Percentiles rank a stretch among this genome's conserved stretches.
These are phyloP conservation scores for Sceliomorpha sp. DNA, from an alignment of 2,888 invertebrate species.

Conservation along the genomic window DNA sequence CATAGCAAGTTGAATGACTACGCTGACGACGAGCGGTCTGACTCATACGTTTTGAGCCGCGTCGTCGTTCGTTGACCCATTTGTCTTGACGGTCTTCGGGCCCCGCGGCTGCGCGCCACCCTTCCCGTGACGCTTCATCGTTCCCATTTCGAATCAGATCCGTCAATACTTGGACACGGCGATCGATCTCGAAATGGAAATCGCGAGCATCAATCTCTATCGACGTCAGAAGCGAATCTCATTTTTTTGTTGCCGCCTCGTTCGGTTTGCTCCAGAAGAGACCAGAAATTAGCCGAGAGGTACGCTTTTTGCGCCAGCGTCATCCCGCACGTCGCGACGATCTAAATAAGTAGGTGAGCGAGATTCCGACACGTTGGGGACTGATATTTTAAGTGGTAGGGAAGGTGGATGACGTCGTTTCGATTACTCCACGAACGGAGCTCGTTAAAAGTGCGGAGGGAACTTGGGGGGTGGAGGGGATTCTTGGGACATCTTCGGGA, in stretches of 20 bases:
- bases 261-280: no score
- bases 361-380: no score
- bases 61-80: conserved; percentile 60
- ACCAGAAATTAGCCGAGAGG: no score
- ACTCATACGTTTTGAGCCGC: conserved; percentile 49
- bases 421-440: no score
- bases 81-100: conserved; percentile 53
- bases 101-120: conserved; percentile 15
- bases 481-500: no score
- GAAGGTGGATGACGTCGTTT: no score
- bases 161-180: conserved; percentile 11
- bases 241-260: neutral
- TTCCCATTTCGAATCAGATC: conserved; percentile 22
- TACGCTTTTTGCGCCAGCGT: no score
- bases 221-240: neutral
- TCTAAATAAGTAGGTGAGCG: no score
- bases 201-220: neutral
- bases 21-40: conserved; percentile 39
- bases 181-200: conserved; percentile 3
- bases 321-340: no score
- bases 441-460: no score
- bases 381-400: no score
- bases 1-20: conserved; percentile 48
- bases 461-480: no score
- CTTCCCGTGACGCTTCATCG: conserved; percentile 24